phyloP scores from a whole-genome alignment of 2,888 invertebrate species.

The Cheilosia impressa region DNA sequence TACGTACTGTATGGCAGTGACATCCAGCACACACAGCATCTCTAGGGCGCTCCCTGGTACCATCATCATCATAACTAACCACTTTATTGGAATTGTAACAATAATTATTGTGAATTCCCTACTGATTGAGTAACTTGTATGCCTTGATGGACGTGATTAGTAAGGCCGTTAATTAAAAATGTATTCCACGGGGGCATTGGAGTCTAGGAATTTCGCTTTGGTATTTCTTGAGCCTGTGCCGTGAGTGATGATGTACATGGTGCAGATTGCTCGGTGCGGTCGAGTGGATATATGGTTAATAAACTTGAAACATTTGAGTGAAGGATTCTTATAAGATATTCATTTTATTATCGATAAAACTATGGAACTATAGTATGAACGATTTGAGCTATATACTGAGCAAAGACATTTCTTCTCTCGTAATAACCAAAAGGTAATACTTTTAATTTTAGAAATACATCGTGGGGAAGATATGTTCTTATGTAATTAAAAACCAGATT shows the following conservation, averaged over 20 bases:
- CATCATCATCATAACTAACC: conserved; percentile 52
- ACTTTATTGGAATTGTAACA: conserved; percentile 70
- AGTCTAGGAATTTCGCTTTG: conserved; percentile 58
- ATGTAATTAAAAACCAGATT: no score
- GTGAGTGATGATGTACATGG: conserved; percentile 34
- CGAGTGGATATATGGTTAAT: background rate
- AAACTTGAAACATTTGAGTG: background rate
- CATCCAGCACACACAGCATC: conserved; percentile 30
- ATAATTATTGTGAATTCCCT: conserved; percentile 72
- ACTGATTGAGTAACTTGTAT: conserved; percentile 76
- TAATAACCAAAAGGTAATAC: no score
- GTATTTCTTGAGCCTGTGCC: conserved; percentile 33
- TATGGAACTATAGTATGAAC: no score
- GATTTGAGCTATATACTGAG: no score
- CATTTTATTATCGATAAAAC: no score
- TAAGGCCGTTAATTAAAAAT: conserved; percentile 75
- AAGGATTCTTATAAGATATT: no score
- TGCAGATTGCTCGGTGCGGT: conserved; percentile 16
- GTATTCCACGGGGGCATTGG: conserved; percentile 66
- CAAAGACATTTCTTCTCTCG: no score
- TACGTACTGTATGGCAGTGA: background rate
- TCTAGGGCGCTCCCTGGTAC: conserved; percentile 7
- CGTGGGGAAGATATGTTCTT: no score
- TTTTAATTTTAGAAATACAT: no score
- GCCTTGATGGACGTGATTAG: conserved; percentile 74